Percentiles rank a stretch among this genome's conserved stretches.
Conservation (phyloP, 2,797 vertebrate species). For the Sternarchorhynchus goeldii region DNA sequence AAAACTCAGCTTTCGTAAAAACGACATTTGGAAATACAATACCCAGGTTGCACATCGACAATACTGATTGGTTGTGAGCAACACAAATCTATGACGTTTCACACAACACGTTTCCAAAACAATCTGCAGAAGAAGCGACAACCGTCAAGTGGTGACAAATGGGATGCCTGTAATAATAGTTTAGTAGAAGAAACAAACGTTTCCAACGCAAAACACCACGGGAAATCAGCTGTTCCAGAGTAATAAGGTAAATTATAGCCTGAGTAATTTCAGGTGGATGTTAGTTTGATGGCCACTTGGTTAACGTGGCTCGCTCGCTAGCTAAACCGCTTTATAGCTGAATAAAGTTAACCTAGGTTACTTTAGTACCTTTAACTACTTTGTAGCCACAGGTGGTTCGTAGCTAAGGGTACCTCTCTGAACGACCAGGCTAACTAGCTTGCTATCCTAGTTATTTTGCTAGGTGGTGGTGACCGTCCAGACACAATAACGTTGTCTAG, state of each 20-base stretch:
- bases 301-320: background rate
- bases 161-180: background rate
- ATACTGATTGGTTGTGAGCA: constrained; percentile 63
- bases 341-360: too few relatives aligned
- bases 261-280: too few relatives aligned
- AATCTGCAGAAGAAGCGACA: background rate
- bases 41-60: constrained; percentile 3
- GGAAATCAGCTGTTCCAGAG: background rate
- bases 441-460: too few relatives aligned
- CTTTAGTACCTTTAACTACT: too few relatives aligned
- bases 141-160: background rate
- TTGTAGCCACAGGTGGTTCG: too few relatives aligned
- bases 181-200: background rate
- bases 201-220: background rate
- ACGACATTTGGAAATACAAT: constrained; percentile 16
- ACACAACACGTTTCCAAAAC: constrained; percentile 10
- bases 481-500: too few relatives aligned
- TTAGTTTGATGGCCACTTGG: background rate
- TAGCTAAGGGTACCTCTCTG: too few relatives aligned
- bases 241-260: constrained; percentile 1
- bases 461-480: too few relatives aligned
- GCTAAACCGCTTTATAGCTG: background rate
- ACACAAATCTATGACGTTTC: background rate
- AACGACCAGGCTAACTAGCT: too few relatives aligned
- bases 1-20: background rate